Conservation (phyloP, 2,888 invertebrate genomes). For the Tholera decimalis region DNA sequence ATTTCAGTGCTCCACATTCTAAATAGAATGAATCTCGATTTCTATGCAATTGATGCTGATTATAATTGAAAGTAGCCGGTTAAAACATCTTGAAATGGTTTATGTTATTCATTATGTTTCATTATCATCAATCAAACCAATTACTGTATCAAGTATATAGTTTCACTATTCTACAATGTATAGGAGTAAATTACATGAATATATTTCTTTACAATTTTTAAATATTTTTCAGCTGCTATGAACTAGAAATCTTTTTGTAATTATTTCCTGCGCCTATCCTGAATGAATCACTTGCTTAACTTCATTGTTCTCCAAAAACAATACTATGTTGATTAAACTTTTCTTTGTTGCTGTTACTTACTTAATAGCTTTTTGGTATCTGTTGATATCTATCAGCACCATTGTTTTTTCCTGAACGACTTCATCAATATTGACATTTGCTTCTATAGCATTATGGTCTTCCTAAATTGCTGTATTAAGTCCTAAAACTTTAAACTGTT, state of each 20-base stretch:
- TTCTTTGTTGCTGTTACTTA: slow-evolving; percentile 24
- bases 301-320: slow-evolving; percentile 46
- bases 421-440: background rate
- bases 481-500: background rate
- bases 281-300: background rate
- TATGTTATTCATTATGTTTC: slow-evolving; percentile 16
- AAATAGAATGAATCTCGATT: slow-evolving; percentile 15
- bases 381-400: slow-evolving; percentile 11
- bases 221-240: background rate
- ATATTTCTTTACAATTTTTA: background rate
- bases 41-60: slow-evolving; percentile 18
- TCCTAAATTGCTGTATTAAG: background rate
- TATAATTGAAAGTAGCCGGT: background rate
- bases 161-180: slow-evolving; percentile 10
- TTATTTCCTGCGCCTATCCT: background rate
- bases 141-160: slow-evolving; percentile 3
- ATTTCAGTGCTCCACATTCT: background rate
- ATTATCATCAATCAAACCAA: slow-evolving; percentile 7
- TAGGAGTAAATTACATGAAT: background rate
- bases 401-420: slow-evolving; percentile 25
- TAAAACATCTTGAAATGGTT: slow-evolving; percentile 2
- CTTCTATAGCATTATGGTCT: slow-evolving; percentile 4
- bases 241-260: background rate
- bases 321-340: slow-evolving; percentile 22
- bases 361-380: slow-evolving; percentile 2